Evolutionary conservation across 2,113 vertebrate genomes (phyloP), one percentile per base, ranked within the genome.

Genomic region (Paralichthys olivaceus): DNA sequence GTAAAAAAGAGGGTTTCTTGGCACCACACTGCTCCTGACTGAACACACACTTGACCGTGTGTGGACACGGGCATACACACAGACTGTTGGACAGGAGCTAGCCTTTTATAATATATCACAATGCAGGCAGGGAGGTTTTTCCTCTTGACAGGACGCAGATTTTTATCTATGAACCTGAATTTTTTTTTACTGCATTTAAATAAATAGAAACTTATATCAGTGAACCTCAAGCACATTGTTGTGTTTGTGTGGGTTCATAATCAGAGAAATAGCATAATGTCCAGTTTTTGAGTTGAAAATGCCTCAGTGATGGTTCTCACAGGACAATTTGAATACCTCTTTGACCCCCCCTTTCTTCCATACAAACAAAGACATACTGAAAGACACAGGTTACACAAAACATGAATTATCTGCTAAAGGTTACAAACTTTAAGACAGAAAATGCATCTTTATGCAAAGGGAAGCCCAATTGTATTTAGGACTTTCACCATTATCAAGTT

Each of bases 221-320:
- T 23, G 4, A 53, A 40, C 11, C 14, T 56, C 6, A 49, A 25
- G n/a, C 0, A 1, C 15, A 5, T 43, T 0, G 11, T 28, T 56
- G 54, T 55, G 23, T 55, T 2, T 23, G n/a, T 55, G 22, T 55
- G 12, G 25, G 22, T 55, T 9, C 12, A 20, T 55, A 20, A 94
- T 66, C 26, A 23, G 67, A 95, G 94, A 93, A 93, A 94, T 92
- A 94, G 92, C 94, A 94, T 96, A 95, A 96, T 95, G 95, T 94
- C 89, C 90, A 92, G 93, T 40, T 11, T 37, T 40, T 40, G 94
- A 95, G 43, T 58, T 19, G 58, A 29, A 34, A 43, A 26, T 57
- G 63, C 29, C 94, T 92, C 93, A 90, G 32, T 67, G 91, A 91
- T 94, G 94, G 45, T 49, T 49, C 4, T 49, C 49, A 89, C 89